Base-by-base conservation (phyloP, 1,140 invertebrate genomes). In the Caerostris darwini region DNA sequence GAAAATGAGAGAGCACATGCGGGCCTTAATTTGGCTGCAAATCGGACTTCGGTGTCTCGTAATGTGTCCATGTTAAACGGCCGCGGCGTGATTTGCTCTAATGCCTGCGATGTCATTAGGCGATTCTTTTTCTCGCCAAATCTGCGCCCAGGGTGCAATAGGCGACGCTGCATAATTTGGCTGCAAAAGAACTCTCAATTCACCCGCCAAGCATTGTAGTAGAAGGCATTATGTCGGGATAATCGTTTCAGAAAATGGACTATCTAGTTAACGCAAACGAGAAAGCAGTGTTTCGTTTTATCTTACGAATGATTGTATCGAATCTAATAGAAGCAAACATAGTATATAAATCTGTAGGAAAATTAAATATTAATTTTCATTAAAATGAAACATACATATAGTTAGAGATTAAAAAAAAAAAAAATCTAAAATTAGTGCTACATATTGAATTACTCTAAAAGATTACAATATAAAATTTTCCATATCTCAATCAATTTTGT, bases 31-130 rank as follows among this genome's bases (percentile, higher is more conserved):
- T 77, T 77, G 71, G 50, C 71, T 77, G 19, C 71, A 77, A 77
- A 77, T 77, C 71, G 71, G 71, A 50, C 71, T 77, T 77, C 10
- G 34, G 71, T 77, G 71, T 19, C 8, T 77, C 71, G 34, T 77
- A 77, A 77, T 77, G 71, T 67, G 14, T 67, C 61, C 61, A 7
- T 67, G 61, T 77, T 77, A 77, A 77, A 77, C 12, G 71, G 71
- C 19, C 7, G 71, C 8, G 10, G 10, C 34, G 19, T 50, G 71
- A 77, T 77, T 77, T 77, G 71, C 71, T 77, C 53, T 77, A 77
- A 77, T 77, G 71, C 53, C 71, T 12, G 10, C 34, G 53, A 77
- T 77, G 53, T 50, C 34, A 77, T 12, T 34, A 77, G 53, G 53
- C 71, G 71, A 77, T 10, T 77, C 53, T 50, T 77, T 77, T 34